Conservation (phyloP, 2,113 vertebrate genomes). For the Microtus richardsoni region DNA sequence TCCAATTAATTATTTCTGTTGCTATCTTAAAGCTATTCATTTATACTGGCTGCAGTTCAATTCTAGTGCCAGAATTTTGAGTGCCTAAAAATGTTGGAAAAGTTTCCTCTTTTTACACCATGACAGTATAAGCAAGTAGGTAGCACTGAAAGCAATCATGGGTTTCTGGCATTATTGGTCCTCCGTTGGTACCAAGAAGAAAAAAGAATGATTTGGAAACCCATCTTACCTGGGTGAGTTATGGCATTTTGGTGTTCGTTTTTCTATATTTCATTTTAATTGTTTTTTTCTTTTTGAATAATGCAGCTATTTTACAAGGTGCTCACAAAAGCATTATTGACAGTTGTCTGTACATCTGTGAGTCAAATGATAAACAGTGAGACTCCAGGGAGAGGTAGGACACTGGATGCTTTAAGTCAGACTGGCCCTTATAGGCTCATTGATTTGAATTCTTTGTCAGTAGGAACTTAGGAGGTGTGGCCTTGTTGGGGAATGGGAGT, state of each 20-base stretch:
- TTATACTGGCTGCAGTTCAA: constrained; percentile 70
- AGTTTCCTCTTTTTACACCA: background rate
- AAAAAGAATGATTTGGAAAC: constrained; percentile 35
- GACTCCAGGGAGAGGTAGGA: background rate
- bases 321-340: background rate
- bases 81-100: constrained; percentile 55
- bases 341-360: background rate
- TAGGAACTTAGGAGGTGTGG: background rate
- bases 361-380: background rate
- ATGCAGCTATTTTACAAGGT: constrained; percentile 19
- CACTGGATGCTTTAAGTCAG: background rate
- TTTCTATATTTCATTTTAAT: background rate
- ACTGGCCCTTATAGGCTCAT: background rate
- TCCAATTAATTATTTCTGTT: constrained; percentile 49
- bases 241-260: background rate
- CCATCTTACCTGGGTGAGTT: constrained; percentile 4
- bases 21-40: constrained; percentile 65
- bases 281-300: background rate
- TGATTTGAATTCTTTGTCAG: background rate
- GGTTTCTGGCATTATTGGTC: background rate
- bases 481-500: background rate
- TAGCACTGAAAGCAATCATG: background rate
- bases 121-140: constrained; percentile 5
- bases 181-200: constrained; percentile 7
- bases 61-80: constrained; percentile 12